Evolutionary conservation across 2,113 vertebrate species (phyloP).

Genomic region (Lampris incognitus): DNA sequence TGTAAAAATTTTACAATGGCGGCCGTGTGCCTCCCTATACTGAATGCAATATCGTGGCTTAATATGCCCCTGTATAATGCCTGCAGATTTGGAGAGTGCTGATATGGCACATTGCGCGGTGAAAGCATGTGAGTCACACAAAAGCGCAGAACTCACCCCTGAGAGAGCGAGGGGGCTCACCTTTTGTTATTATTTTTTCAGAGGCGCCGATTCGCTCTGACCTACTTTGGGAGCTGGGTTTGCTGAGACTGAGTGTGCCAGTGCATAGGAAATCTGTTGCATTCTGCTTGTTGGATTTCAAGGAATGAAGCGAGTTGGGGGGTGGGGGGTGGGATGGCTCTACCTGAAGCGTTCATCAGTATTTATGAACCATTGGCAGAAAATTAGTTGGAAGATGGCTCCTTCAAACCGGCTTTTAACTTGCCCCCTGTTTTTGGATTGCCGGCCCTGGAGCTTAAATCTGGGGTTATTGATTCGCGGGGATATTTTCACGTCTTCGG

Average conservation of each 20-base stretch:
- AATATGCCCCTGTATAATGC: constrained; percentile 60
- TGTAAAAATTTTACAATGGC: constrained; percentile 66
- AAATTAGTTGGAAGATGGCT: background rate
- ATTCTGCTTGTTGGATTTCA: constrained; percentile 67
- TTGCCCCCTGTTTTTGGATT: background rate
- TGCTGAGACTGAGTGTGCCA: constrained; percentile 57
- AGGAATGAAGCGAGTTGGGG: constrained; percentile 58
- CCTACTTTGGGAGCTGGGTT: constrained; percentile 70
- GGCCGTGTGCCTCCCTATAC: constrained; percentile 45
- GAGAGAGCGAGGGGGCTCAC: constrained; percentile 65
- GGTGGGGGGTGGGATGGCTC: constrained; percentile 7
- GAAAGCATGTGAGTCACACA: constrained; percentile 44
- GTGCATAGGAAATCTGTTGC: constrained; percentile 74
- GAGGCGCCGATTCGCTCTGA: constrained; percentile 64
- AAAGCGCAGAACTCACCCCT: constrained; percentile 52
- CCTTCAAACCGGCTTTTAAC: constrained; percentile 25
- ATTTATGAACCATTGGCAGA: constrained; percentile 16
- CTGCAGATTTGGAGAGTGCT: constrained; percentile 62
- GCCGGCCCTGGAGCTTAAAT: constrained; percentile 1
- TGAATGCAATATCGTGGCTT: constrained; percentile 58
- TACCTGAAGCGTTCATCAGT: constrained; percentile 27
- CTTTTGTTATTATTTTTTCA: constrained; percentile 76
- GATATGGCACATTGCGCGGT: constrained; percentile 60
- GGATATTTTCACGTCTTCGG: background rate
- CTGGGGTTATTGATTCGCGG: constrained; percentile 11